Percentiles rank a stretch among this genome's conserved stretches.
Conservation (phyloP, 2,113 vertebrate genomes). For the Tonatia bakeri region DNA sequence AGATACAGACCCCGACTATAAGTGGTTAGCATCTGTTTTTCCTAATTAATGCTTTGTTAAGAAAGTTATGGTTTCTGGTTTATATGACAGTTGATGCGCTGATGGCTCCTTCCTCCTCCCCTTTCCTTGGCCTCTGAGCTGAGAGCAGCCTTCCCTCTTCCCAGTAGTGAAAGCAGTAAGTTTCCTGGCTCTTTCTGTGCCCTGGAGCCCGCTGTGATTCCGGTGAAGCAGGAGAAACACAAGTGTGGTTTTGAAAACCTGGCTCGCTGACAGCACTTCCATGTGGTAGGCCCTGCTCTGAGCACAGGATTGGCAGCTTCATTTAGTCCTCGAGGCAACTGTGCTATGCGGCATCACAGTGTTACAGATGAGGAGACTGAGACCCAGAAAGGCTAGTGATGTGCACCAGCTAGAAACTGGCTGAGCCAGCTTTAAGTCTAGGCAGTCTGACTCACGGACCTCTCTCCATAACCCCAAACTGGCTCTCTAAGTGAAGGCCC, state of each 20-base stretch:
- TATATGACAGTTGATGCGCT: neutral
- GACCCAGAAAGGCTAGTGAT: neutral
- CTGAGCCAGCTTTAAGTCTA: neutral
- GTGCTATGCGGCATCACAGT: neutral
- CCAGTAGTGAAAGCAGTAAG: accelerated
- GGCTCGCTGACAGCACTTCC: neutral
- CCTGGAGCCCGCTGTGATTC: neutral
- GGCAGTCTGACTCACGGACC: neutral
- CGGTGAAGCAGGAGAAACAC: neutral
- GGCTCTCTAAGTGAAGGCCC: accelerated
- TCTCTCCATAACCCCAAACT: neutral
- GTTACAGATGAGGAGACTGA: neutral
- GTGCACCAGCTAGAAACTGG: neutral
- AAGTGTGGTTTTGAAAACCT: neutral
- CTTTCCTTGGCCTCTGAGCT: neutral
- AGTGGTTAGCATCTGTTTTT: neutral
- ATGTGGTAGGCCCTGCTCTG: accelerated
- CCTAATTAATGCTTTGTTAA: neutral
- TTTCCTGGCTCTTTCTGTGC: neutral
- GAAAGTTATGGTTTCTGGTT: neutral
- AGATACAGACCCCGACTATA: neutral
- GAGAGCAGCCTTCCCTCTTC: neutral
- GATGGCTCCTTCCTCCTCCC: neutral
- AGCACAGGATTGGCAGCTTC: neutral
- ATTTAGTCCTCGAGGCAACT: neutral